phyloP scores from a whole-genome alignment of 2,888 invertebrate species.

The Drosophila longiperda region DNA sequence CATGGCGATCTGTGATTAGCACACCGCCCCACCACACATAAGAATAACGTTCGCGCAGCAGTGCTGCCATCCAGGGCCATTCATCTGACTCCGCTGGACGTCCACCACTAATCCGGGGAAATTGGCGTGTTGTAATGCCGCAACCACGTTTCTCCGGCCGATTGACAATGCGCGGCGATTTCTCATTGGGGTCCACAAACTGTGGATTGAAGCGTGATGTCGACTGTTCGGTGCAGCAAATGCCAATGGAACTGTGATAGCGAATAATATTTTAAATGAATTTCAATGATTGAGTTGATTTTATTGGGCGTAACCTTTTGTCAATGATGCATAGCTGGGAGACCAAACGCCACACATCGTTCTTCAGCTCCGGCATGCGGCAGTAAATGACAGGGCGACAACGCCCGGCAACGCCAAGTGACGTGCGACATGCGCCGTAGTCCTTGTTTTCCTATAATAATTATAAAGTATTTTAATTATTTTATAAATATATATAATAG shows the following conservation, averaged over 20 bases:
- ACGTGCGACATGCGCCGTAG: conserved; percentile 87
- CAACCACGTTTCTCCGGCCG: conserved; percentile 83
- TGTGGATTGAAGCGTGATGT: conserved; percentile 76
- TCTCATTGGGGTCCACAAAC: conserved; percentile 54
- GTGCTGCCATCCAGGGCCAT: conserved; percentile 94
- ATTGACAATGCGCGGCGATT: conserved; percentile 67
- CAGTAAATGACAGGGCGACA: conserved; percentile 88
- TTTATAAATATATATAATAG: too few species aligned
- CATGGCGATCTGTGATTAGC: conserved; percentile 89
- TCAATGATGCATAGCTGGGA: conserved; percentile 90
- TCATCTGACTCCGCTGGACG: conserved; percentile 88
- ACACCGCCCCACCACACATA: conserved; percentile 91
- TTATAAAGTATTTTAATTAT: too few species aligned
- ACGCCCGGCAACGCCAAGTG: conserved; percentile 87
- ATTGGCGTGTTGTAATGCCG: conserved; percentile 84
- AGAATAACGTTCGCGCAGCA: conserved; percentile 87
- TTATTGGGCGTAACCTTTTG: conserved; percentile 80
- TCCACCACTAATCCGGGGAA: conserved; percentile 87
- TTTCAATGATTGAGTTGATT: neutral
- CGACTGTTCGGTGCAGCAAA: conserved; percentile 89
- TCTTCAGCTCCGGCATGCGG: conserved; percentile 87
- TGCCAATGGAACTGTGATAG: conserved; percentile 87
- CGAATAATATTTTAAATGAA: neutral
- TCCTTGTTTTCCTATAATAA: conserved; percentile 86
- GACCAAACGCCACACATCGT: conserved; percentile 87